phyloP scores from a whole-genome alignment of 2,797 vertebrate genomes.

The Takifugu ocellatus region DNA sequence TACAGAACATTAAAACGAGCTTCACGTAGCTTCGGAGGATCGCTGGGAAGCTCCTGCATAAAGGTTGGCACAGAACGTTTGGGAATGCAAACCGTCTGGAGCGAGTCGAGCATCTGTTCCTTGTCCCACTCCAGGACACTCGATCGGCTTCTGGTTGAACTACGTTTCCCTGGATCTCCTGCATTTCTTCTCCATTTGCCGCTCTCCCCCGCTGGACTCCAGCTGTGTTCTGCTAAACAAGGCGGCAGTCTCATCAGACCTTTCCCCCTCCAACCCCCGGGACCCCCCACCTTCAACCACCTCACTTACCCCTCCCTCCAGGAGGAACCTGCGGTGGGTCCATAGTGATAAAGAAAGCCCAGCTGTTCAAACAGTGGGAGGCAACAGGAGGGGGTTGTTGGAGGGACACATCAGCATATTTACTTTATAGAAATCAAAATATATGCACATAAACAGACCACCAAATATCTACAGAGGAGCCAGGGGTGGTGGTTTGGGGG shows the following conservation, averaged over 20 bases:
- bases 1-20: too few species aligned
- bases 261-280: slow-evolving; percentile 27
- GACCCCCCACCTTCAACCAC: slow-evolving; percentile 54
- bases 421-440: slow-evolving; percentile 29
- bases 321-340: slow-evolving; percentile 52
- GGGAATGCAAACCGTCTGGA: too few species aligned
- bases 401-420: slow-evolving; percentile 40
- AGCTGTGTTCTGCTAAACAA: slow-evolving; percentile 27
- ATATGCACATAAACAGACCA: slow-evolving; percentile 10
- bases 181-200: not conserved
- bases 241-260: slow-evolving; percentile 25
- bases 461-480: not conserved
- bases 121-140: slow-evolving; percentile 9
- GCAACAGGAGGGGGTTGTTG: slow-evolving; percentile 18
- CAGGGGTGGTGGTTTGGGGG: not conserved
- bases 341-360: slow-evolving; percentile 56
- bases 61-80: too few species aligned
- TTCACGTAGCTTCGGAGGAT: not conserved
- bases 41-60: too few species aligned
- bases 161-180: not conserved
- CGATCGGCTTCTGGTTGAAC: slow-evolving; percentile 1
- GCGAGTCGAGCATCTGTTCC: not conserved
- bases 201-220: not conserved
- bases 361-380: slow-evolving; percentile 62
- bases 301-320: slow-evolving; percentile 36